Conservation (phyloP, 2,113 vertebrate species). For the Mohoua ochrocephala region DNA sequence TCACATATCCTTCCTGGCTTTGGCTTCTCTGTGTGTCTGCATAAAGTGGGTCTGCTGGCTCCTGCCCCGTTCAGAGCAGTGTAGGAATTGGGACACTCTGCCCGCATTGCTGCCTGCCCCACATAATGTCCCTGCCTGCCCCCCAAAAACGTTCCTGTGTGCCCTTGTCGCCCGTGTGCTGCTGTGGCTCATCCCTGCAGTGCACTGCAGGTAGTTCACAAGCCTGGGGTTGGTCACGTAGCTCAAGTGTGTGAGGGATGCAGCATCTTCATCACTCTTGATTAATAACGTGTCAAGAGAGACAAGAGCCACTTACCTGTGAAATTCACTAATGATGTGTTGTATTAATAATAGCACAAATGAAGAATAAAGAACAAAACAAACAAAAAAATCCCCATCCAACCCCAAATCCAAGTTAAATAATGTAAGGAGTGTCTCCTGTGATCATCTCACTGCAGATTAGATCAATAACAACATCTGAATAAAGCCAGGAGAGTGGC, state of each 20-base stretch:
- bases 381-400: neutral
- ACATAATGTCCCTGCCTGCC: neutral
- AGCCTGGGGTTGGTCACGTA: neutral
- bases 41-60: neutral
- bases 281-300: neutral
- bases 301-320: neutral
- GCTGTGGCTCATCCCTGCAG: neutral
- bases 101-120: neutral
- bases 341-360: neutral
- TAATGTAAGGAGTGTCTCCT: slow-evolving; percentile 13
- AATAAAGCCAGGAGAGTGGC: neutral
- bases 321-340: neutral
- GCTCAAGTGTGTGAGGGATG: neutral
- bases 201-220: neutral
- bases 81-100: rapidly evolving
- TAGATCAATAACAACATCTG: neutral
- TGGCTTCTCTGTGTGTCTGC: neutral
- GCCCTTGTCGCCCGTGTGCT: rapidly evolving
- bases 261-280: neutral
- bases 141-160: neutral
- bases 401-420: slow-evolving; percentile 15
- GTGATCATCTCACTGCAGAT: neutral
- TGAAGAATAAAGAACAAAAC: neutral
- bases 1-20: neutral
- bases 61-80: neutral